phyloP scores from a whole-genome alignment of 2,113 vertebrate species.

The Cathartes aura region DNA sequence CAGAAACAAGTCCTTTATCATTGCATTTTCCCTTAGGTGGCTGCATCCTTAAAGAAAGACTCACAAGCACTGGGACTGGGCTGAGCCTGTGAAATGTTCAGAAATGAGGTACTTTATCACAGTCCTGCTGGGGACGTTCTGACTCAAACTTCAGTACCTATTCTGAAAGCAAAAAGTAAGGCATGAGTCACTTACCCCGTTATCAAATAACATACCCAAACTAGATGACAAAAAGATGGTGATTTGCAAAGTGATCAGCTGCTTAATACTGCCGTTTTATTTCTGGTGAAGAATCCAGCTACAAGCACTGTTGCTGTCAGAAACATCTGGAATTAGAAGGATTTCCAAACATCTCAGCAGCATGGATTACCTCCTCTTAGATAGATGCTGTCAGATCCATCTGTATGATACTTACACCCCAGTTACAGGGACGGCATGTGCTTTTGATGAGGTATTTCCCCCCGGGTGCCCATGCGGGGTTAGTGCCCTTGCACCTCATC shows the following conservation, averaged over 20 bases:
- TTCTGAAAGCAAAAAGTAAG: not conserved
- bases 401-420: not conserved
- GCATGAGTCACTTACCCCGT: not conserved
- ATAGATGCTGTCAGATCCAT: not conserved
- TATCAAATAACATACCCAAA: not conserved
- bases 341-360: not conserved
- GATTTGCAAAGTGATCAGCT: not conserved
- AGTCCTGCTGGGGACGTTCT: not conserved
- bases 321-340: not conserved
- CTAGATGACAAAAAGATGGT: not conserved
- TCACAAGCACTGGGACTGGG: not conserved
- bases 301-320: not conserved
- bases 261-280: not conserved
- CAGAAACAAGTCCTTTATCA: not conserved
- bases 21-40: not conserved
- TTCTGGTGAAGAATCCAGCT: not conserved
- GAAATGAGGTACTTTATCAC: not conserved
- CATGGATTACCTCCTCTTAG: not conserved
- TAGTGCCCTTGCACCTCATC: not conserved
- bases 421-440: not conserved
- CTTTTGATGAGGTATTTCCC: not conserved
- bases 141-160: not conserved
- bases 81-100: not conserved
- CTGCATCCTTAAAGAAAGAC: not conserved
- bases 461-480: accelerated